Evolutionary conservation across 2,797 vertebrate species (phyloP).

Genomic region (Mus spretus): DNA sequence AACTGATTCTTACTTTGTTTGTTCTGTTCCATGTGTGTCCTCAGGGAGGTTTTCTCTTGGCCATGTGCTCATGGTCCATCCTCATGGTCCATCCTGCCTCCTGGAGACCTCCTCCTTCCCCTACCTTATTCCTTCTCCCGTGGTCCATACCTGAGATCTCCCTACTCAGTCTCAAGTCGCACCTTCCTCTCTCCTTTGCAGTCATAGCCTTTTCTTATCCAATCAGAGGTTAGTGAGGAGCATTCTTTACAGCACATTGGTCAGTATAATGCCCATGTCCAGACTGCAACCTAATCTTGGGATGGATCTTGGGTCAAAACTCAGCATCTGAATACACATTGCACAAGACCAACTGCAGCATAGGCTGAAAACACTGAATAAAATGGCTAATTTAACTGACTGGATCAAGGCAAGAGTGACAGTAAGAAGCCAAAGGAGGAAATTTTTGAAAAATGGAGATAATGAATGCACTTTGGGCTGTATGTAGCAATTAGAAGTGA

Average conservation of each 20-base stretch:
- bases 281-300: neutral
- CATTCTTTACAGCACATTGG: neutral
- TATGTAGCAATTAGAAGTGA: neutral
- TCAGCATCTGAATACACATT: neutral
- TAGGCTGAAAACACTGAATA: neutral
- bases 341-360: neutral
- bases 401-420: fast-evolving
- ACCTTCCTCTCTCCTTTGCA: neutral
- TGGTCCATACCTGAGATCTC: too few species aligned
- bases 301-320: neutral
- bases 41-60: too few species aligned
- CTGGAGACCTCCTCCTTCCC: too few species aligned
- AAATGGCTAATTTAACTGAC: too few species aligned
- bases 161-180: neutral
- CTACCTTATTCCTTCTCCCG: neutral
- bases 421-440: neutral
- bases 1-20: too few species aligned
- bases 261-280: neutral
- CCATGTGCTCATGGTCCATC: too few species aligned
- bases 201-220: neutral
- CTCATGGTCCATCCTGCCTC: too few species aligned
- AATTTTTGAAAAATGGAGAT: neutral
- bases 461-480: neutral
- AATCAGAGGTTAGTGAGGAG: neutral
- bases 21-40: too few species aligned